A percentile compares a stretch with the other conserved stretches of the same genome.
Evolutionary conservation across 2,113 vertebrate species (phyloP).

Genomic region (Crotalus helleri): DNA sequence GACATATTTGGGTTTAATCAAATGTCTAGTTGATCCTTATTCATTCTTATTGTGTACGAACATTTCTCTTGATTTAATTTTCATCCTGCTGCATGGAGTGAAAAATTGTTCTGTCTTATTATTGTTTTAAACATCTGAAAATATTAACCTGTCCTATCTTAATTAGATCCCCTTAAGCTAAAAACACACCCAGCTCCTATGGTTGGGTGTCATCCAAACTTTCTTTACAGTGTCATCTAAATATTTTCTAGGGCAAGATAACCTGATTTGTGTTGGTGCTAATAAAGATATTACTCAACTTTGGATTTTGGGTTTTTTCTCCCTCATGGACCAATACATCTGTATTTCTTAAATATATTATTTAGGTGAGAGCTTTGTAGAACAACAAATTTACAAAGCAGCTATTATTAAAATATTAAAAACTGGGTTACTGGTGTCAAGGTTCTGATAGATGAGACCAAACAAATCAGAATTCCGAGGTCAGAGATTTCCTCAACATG

Average conservation of each 20-base stretch:
- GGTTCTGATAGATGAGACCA: too few species aligned
- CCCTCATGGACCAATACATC: neutral
- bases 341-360: neutral
- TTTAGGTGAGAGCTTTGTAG: neutral
- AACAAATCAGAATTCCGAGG: too few species aligned
- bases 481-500: too few species aligned
- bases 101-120: neutral
- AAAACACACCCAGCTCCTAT: constrained; percentile 1
- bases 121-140: neutral
- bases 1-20: neutral
- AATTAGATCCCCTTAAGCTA: neutral
- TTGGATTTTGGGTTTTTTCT: neutral
- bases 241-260: neutral
- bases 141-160: neutral
- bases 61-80: neutral
- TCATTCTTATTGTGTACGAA: neutral
- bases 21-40: neutral
- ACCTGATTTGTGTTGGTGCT: neutral
- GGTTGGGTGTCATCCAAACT: neutral
- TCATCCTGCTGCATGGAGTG: neutral
- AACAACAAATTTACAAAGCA: neutral
- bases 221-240: neutral
- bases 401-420: neutral
- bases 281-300: neutral
- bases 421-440: neutral